Evolutionary conservation across 2,888 invertebrate genomes (phyloP).

Genomic region (Drosophila birchii): DNA sequence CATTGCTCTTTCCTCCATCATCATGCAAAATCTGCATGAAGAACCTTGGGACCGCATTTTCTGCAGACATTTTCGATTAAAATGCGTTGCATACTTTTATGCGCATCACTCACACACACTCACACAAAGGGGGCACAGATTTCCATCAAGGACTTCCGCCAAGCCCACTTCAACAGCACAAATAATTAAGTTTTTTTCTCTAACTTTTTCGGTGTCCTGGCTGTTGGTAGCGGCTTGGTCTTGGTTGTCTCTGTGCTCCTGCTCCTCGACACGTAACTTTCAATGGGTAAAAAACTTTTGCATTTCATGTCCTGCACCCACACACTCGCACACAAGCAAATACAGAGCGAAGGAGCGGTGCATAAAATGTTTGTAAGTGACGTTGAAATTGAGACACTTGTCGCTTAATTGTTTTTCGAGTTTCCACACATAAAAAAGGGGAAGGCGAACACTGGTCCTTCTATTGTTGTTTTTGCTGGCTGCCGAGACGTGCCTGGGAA

Average conservation of each 20-base stretch:
- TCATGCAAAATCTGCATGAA: slow-evolving; percentile 13
- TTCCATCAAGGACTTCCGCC: slow-evolving; percentile 47
- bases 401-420: slow-evolving; percentile 82
- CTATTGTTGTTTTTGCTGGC: slow-evolving; percentile 58
- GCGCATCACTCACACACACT: slow-evolving; percentile 51
- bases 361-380: slow-evolving; percentile 82
- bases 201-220: slow-evolving; percentile 55
- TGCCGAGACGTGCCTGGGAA: slow-evolving; percentile 72
- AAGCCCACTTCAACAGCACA: slow-evolving; percentile 42
- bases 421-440: slow-evolving; percentile 60
- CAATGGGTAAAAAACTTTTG: slow-evolving; percentile 76
- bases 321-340: slow-evolving; percentile 3
- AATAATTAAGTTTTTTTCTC: slow-evolving; percentile 78
- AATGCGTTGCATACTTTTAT: slow-evolving; percentile 79
- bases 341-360: slow-evolving; percentile 60
- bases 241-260: slow-evolving; percentile 43
- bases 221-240: slow-evolving; percentile 27
- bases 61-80: slow-evolving; percentile 75
- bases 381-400: slow-evolving; percentile 82
- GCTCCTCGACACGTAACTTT: slow-evolving; percentile 63
- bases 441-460: slow-evolving; percentile 14
- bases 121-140: slow-evolving; percentile 36
- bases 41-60: slow-evolving; percentile 50
- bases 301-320: slow-evolving; percentile 61
- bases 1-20: background rate